Percentiles rank a stretch among this genome's conserved stretches.
Evolutionary conservation across 2,888 invertebrate species (phyloP).

Genomic region (Drosophila kambysellisi): DNA sequence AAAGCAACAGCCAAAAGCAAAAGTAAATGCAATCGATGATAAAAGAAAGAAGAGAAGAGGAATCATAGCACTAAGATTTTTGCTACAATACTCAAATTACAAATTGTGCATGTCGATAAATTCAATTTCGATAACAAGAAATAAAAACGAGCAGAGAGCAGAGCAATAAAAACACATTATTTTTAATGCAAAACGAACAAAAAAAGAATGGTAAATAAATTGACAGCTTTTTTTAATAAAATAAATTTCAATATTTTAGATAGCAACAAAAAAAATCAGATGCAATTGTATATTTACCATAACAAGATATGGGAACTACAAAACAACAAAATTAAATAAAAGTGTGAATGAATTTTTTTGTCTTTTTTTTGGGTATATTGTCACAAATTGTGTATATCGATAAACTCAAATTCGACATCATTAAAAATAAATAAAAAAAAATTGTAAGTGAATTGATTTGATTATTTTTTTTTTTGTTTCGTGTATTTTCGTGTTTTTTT

Average conservation of each 20-base stretch:
- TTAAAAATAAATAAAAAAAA: background rate
- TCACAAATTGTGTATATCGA: background rate
- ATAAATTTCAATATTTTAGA: background rate
- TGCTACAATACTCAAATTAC: background rate
- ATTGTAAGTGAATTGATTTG: background rate
- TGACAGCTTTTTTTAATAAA: background rate
- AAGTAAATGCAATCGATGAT: slow-evolving; percentile 42
- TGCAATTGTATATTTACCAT: background rate
- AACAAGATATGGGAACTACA: background rate
- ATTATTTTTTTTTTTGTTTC: background rate
- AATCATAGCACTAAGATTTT: slow-evolving; percentile 5
- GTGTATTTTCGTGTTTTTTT: background rate
- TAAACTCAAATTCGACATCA: background rate
- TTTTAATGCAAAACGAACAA: background rate
- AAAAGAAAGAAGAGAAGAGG: background rate
- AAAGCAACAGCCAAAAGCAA: slow-evolving; percentile 20
- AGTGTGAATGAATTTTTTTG: background rate
- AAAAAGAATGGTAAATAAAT: background rate
- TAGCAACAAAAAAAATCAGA: background rate
- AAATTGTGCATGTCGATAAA: background rate
- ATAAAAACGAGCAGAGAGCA: background rate
- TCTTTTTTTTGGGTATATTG: background rate
- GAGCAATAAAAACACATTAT: background rate
- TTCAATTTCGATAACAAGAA: background rate
- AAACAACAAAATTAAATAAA: background rate